Evolutionary conservation across 2,113 vertebrate genomes (phyloP).

Genomic region (Myotis yumanensis): DNA sequence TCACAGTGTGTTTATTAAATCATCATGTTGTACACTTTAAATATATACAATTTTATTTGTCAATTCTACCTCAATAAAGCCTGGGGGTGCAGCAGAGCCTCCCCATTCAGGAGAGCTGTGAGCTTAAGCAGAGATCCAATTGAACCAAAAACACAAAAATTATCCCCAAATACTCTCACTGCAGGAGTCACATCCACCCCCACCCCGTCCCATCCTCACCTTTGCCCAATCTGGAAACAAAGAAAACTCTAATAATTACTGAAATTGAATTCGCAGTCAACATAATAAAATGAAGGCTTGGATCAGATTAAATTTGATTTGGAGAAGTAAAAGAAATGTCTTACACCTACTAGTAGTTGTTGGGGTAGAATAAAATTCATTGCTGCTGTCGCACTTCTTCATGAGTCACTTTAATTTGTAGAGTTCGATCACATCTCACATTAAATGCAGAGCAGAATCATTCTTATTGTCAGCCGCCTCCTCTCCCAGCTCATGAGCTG

Average conservation of each 20-base stretch:
- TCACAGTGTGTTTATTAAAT: neutral
- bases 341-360: constrained; percentile 37
- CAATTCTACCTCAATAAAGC: neutral
- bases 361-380: constrained; percentile 44
- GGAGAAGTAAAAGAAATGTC: constrained; percentile 48
- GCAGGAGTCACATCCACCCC: neutral
- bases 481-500: constrained; percentile 9
- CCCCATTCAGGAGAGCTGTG: neutral
- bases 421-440: constrained; percentile 60
- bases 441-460: constrained; percentile 61
- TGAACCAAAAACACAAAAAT: neutral
- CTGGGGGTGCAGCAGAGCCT: neutral
- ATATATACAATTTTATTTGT: neutral
- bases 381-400: constrained; percentile 57
- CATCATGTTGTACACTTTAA: neutral
- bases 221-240: neutral
- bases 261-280: neutral
- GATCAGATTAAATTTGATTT: constrained; percentile 42
- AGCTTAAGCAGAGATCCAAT: neutral
- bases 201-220: neutral
- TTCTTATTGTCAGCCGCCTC: constrained; percentile 54
- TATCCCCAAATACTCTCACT: neutral
- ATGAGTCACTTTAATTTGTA: constrained; percentile 67
- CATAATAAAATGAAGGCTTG: neutral
- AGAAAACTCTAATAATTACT: neutral